Evolutionary conservation across 2,797 vertebrate species (phyloP), one percentile per base, ranked within the genome.

Genomic region (Parambassis ranga): DNA sequence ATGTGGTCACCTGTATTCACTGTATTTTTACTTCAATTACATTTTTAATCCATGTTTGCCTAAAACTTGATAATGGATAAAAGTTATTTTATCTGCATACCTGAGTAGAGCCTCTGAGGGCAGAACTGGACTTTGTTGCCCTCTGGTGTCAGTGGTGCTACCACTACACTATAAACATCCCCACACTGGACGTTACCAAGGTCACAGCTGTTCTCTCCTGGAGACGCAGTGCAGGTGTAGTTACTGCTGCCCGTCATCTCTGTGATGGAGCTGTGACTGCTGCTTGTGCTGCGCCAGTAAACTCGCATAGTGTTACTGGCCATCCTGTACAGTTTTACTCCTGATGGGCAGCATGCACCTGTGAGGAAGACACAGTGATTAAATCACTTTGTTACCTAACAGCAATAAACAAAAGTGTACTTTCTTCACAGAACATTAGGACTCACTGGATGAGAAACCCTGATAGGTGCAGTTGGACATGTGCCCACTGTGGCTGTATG

Each of bases 311-410:
- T 87, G 7, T 92, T 94, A 48, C 66, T 87, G n/a, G 83, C 50
- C 36, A 91, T 71, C 57, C 86, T 86, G 14, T 95, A 96, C 4
- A 97, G 86, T 63, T 92, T 93, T 59, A 98, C 92, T 1, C 94
- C 93, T 28, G 92, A 92, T 1, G 96, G 96, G 76, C 96, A 99
- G 71, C 97, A 99, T 48, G 91, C 83, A 83, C 92, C 96, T 99
- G 26, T 0, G 4, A 37, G 9, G 61, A 9, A 74, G 5, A 20
- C 13, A 19, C 4, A 9, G 1, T 3, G 5, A 47, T 24, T 43
- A 33, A 24, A 30, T 19, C 19, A 49, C 4, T 24, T 33, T 44
- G 28, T 22, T 43, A n/a, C n/a, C n/a, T n/a, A n/a, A n/a, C n/a
- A n/a, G n/a, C n/a, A n/a, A n/a, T n/a, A n/a, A n/a, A n/a, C n/a